Conservation (phyloP, 2,888 invertebrate genomes). For the Protonemura montana region DNA sequence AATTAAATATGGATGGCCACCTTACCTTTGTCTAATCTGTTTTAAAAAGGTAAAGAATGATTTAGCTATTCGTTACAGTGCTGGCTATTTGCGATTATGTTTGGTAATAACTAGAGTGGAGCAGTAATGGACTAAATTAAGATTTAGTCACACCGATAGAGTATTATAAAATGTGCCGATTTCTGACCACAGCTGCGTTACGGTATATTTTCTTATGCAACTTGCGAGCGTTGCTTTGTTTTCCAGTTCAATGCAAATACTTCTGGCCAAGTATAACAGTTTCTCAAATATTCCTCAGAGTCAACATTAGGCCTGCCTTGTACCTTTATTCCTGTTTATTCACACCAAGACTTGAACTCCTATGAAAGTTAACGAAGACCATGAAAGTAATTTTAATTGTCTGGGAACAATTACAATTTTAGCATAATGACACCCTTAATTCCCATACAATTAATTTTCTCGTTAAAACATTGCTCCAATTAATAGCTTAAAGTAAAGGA, state of each 20-base stretch:
- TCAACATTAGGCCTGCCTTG: no score
- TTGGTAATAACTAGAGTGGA: conserved; percentile 13
- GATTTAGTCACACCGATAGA: not conserved
- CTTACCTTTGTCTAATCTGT: conserved; percentile 8
- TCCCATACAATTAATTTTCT: not conserved
- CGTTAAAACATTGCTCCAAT: conserved; percentile 7
- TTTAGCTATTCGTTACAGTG: not conserved
- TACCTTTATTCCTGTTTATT: not conserved
- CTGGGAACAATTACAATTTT: conserved; percentile 12
- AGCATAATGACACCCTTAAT: not conserved
- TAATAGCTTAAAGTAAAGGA: not conserved
- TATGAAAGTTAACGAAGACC: not conserved
- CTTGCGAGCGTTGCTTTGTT: not conserved
- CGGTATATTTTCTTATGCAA: not conserved
- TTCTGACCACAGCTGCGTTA: not conserved
- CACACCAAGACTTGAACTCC: not conserved
- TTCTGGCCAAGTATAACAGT: no score
- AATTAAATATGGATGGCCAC: conserved; percentile 20
- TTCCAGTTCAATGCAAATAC: not conserved
- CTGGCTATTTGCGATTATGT: not conserved
- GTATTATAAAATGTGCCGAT: not conserved
- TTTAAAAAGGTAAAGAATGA: not conserved
- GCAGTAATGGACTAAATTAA: not conserved
- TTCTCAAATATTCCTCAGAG: no score
- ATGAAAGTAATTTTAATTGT: not conserved